Conservation (phyloP, 2,113 vertebrate species). For the Podarcis cretensis region DNA sequence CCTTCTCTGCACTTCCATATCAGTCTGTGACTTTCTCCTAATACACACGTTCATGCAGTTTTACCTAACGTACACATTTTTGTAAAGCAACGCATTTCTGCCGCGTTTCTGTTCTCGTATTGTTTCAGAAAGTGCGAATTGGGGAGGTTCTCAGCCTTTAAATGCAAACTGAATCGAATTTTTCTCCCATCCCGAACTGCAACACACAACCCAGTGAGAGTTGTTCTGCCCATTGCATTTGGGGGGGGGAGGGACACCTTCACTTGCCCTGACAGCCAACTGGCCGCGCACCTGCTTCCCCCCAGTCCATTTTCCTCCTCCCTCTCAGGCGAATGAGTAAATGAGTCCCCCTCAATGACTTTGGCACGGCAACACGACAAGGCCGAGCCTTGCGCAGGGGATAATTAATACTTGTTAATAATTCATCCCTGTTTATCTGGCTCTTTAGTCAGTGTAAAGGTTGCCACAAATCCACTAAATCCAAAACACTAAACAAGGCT, state of each 20-base stretch:
- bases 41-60: too few relatives aligned
- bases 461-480: slow-evolving; percentile 56
- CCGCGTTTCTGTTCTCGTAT: too few relatives aligned
- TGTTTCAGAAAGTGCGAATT: too few relatives aligned
- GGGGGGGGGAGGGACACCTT: too few relatives aligned
- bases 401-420: slow-evolving; percentile 40
- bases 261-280: background rate
- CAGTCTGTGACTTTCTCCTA: too few relatives aligned
- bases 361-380: background rate
- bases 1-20: too few relatives aligned
- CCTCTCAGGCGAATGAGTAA: background rate
- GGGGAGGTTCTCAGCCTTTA: too few relatives aligned
- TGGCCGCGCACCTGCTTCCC: background rate
- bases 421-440: slow-evolving; percentile 54
- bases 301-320: background rate
- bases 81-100: too few relatives aligned
- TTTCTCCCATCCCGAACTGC: background rate
- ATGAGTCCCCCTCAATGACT: background rate
- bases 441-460: slow-evolving; percentile 50
- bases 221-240: background rate
- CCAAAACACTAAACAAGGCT: slow-evolving; percentile 45
- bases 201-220: background rate
- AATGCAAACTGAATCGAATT: too few relatives aligned
- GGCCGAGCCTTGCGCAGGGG: background rate
- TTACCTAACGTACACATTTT: too few relatives aligned